A percentile compares a stretch with the other conserved stretches of the same genome.
These are phyloP conservation scores for Drymonia ruficornis DNA, from an alignment of 2,888 invertebrate species.

Conservation along the genomic window DNA sequence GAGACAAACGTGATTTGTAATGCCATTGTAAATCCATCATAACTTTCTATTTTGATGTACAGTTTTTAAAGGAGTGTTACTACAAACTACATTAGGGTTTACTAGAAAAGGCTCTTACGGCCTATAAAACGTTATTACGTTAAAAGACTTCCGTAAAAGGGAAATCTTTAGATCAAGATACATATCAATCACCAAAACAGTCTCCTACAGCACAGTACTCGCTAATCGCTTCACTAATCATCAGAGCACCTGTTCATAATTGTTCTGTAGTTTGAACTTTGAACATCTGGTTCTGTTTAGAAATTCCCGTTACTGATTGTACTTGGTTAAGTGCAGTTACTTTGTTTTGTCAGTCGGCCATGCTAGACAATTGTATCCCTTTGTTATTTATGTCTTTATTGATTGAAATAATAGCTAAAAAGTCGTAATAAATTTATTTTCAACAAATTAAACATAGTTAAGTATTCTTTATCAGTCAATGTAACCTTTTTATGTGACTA, in stretches of 20 bases:
- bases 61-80: too few relatives aligned
- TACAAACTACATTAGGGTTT: too few relatives aligned
- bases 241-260: neutral
- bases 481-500: too few relatives aligned
- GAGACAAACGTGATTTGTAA: too few relatives aligned
- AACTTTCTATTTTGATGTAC: too few relatives aligned
- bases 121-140: neutral
- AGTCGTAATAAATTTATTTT: too few relatives aligned
- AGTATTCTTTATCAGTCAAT: too few relatives aligned
- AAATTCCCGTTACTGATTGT: neutral
- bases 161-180: neutral
- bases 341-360: neutral
- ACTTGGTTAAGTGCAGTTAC: neutral
- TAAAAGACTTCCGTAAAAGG: neutral
- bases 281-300: constrained; percentile 1
- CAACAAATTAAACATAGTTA: too few relatives aligned
- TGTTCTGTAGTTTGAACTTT: neutral
- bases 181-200: neutral
- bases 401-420: too few relatives aligned
- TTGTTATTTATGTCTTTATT: neutral
- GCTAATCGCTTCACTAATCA: neutral
- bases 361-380: neutral
- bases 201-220: neutral
- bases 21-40: too few relatives aligned
- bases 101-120: too few relatives aligned